phyloP scores from a whole-genome alignment of 2,113 vertebrate species.

The Electrona antarctica region DNA sequence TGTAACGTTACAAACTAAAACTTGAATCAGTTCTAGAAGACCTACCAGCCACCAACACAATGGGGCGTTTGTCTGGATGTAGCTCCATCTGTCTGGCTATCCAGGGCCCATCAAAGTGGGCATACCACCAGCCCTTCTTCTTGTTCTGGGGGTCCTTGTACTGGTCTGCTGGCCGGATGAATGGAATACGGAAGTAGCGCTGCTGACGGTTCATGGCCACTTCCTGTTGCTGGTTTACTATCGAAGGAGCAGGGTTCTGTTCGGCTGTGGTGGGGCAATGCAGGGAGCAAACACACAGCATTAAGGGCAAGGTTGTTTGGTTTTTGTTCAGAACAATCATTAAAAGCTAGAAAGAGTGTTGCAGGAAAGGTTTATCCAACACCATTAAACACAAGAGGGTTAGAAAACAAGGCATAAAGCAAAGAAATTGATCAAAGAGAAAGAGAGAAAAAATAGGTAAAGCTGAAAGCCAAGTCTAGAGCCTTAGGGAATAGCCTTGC shows the following conservation, averaged over 20 bases:
- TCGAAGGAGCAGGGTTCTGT: conserved; percentile 85
- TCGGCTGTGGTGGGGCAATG: conserved; percentile 77
- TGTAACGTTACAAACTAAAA: not conserved
- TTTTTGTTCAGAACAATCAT: too few species aligned
- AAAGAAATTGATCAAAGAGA: conserved; percentile 46
- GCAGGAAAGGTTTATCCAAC: not conserved
- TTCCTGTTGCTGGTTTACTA: conserved; percentile 85
- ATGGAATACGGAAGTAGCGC: conserved; percentile 97
- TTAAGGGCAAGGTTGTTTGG: too few species aligned
- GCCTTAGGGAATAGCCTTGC: too few species aligned
- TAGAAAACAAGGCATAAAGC: conserved; percentile 24
- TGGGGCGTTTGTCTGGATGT: conserved; percentile 96
- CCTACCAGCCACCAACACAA: conserved; percentile 93
- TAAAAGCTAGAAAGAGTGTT: too few species aligned
- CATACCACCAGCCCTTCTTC: conserved; percentile 99
- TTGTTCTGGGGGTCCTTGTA: conserved; percentile 98
- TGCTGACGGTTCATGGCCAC: conserved; percentile 90
- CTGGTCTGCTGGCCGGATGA: conserved; percentile 95
- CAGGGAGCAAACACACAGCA: not conserved
- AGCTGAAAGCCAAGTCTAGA: not conserved
- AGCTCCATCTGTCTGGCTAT: conserved; percentile 96
- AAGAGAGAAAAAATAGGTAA: conserved; percentile 22
- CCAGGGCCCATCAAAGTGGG: conserved; percentile 96
- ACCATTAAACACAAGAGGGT: conserved; percentile 29
- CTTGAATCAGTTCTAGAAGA: conserved; percentile 10